Evolutionary conservation across 2,888 invertebrate species (phyloP), one percentile per base, ranked within the genome.

Genomic region (Perizoma affinitatum): DNA sequence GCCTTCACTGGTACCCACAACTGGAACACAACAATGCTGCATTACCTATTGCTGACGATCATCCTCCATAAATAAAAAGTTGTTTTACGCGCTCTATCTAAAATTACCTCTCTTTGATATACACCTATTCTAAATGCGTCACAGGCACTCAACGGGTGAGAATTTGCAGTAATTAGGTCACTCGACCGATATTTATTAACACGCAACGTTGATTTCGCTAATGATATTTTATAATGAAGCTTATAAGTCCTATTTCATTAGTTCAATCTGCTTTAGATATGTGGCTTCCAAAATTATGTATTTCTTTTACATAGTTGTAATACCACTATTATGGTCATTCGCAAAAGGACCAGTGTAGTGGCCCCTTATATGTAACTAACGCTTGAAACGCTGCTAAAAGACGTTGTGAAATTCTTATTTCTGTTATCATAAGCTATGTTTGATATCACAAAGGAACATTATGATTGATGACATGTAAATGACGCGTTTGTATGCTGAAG

Each of bases 151-250:
- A 66, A 66, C 70, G 48, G 54, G 61, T 63, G 65, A 63, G 74
- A 71, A 70, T 73, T 69, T 55, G 47, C 50, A 59, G 70, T 74
- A 80, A 80, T 80, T 78, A 63, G 80, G 80, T 77, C 80, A 78
- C 67, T 72, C 72, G 79, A 72, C 70, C 72, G 69, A 75, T 71
- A 70, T 70, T 67, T 71, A 75, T 72, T 66, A 74, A 72, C 50
- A 38, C 40, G 50, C 43, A 47, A 49, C 58, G 48, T 58, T 41
- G 57, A 51, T 61, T 53, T 59, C 57, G 56, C 55, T 61, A 64
- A 61, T 65, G 56, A 40, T 43, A 34, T n/a, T 48, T 35, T 43
- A 7, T 50, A 43, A 33, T 53, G 5, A 58, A 10, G 48, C 53
- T 57, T 40, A 57, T 22, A 22, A 3, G 22, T 22, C 22, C 22